Evolutionary conservation across 2,797 vertebrate species (phyloP).

Genomic region (Pseudochaenichthys georgianus): DNA sequence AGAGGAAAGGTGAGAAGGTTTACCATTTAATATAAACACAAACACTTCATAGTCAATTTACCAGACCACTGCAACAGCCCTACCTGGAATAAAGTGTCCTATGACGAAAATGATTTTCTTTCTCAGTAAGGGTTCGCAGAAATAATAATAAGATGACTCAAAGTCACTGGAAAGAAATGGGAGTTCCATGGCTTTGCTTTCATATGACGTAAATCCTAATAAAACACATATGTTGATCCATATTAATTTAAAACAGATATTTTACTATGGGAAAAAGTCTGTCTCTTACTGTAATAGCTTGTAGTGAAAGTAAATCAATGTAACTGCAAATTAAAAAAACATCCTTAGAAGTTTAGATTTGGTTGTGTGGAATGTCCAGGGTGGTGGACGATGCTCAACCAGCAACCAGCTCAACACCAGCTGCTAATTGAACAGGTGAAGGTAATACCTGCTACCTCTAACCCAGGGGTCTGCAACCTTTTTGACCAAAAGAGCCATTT

Average conservation of each 20-base stretch:
- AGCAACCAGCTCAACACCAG: conserved; percentile 27
- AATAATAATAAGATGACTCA: conserved; percentile 41
- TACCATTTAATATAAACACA: conserved; percentile 37
- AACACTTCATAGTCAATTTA: conserved; percentile 17
- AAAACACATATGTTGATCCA: conserved; percentile 35
- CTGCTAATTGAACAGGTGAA: conserved; percentile 31
- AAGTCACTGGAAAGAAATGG: conserved; percentile 35
- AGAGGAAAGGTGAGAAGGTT: conserved; percentile 44
- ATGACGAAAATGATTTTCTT: conserved; percentile 12
- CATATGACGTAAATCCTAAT: conserved; percentile 40
- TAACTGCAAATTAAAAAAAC: conserved; percentile 20
- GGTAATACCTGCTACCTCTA: conserved; percentile 63
- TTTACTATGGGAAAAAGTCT: conserved; percentile 14
- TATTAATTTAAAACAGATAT: conserved; percentile 54
- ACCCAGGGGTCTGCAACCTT: conserved; percentile 10
- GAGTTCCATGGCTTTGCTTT: conserved; percentile 30
- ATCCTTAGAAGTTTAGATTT: conserved; percentile 1
- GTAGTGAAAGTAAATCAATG: conserved; percentile 25
- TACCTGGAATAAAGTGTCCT: conserved; percentile 28
- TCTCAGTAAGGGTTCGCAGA: conserved; percentile 15
- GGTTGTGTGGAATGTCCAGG: conserved; percentile 22
- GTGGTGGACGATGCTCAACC: conserved; percentile 28
- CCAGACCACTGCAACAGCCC: conserved; percentile 2
- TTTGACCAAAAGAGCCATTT: too few relatives aligned
- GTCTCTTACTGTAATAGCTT: conserved; percentile 17